phyloP scores from a whole-genome alignment of 2,113 vertebrate species.

The Notothenia coriiceps region DNA sequence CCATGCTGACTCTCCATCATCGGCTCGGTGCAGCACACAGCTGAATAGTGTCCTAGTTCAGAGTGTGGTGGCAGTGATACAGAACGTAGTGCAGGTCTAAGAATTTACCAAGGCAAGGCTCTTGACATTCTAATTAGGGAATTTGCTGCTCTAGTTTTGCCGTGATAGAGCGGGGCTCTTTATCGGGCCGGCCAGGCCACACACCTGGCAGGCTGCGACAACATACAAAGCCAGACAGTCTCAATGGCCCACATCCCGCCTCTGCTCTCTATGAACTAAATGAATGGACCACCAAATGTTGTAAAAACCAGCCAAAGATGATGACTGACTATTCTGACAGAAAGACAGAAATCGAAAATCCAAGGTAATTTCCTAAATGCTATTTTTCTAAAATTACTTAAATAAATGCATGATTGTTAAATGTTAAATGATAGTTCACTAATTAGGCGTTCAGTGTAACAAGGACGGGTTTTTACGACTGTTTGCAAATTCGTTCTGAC shows the following conservation, averaged over 20 bases:
- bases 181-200: constrained; percentile 78
- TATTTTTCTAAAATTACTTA: constrained; percentile 16
- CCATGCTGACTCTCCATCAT: constrained; percentile 33
- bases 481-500: constrained; percentile 39
- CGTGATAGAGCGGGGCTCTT: constrained; percentile 73
- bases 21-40: constrained; percentile 17
- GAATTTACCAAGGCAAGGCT: constrained; percentile 59
- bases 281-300: constrained; percentile 61
- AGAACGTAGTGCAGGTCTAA: constrained; percentile 32
- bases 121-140: constrained; percentile 78
- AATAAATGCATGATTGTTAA: constrained; percentile 20
- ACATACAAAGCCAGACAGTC: constrained; percentile 57
- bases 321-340: constrained; percentile 38
- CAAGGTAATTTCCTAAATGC: constrained; percentile 10
- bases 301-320: constrained; percentile 64
- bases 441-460: constrained; percentile 17
- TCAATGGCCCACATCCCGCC: constrained; percentile 65
- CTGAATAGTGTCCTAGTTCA: constrained; percentile 50
- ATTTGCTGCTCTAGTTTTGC: constrained; percentile 76
- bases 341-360: constrained; percentile 18
- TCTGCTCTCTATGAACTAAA: constrained; percentile 55
- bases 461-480: constrained; percentile 7
- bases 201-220: constrained; percentile 75
- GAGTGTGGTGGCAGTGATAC: constrained; percentile 53
- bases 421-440: background rate